Evolutionary conservation across 2,888 invertebrate species (phyloP).

Genomic region (Disparrhopalites patrizii): DNA sequence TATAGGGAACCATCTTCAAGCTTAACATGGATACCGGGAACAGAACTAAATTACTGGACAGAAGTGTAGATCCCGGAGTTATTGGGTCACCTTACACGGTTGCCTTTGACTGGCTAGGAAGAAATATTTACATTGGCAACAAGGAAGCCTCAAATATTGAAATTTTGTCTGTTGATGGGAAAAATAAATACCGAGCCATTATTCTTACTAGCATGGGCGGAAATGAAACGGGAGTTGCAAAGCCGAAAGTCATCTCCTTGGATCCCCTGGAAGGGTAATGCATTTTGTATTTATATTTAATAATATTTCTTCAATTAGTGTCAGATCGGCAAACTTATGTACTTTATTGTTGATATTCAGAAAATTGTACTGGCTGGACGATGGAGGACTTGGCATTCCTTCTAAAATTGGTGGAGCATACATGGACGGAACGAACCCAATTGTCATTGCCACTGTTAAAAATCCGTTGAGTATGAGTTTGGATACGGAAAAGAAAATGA

Average conservation of each 20-base stretch:
- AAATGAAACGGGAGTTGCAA: slow-evolving; percentile 75
- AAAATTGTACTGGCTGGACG: slow-evolving; percentile 82
- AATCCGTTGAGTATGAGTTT: slow-evolving; percentile 81
- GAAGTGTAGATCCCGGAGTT: slow-evolving; percentile 67
- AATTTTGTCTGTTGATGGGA: slow-evolving; percentile 78
- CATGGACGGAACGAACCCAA: slow-evolving; percentile 84
- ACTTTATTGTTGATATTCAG: slow-evolving; percentile 7
- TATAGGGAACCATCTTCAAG: slow-evolving; percentile 75
- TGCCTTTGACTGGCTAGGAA: slow-evolving; percentile 94
- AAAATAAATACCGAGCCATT: slow-evolving; percentile 74
- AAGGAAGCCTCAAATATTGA: slow-evolving; percentile 85
- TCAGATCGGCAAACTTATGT: not conserved
- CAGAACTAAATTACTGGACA: slow-evolving; percentile 72
- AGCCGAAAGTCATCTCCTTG: slow-evolving; percentile 79
- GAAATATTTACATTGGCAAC: slow-evolving; percentile 91
- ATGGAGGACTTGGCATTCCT: slow-evolving; percentile 84
- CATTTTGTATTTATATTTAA: slow-evolving; percentile 44
- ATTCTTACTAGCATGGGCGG: slow-evolving; percentile 84
- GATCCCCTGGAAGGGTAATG: slow-evolving; percentile 91
- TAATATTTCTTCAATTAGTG: not conserved
- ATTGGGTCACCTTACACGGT: slow-evolving; percentile 86
- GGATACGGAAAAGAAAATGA: slow-evolving; percentile 69
- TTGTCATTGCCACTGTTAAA: slow-evolving; percentile 66
- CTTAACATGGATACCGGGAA: slow-evolving; percentile 83
- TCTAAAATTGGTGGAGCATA: slow-evolving; percentile 82